phyloP scores from a whole-genome alignment of 1,140 invertebrate species.

The Nylanderia fulva region DNA sequence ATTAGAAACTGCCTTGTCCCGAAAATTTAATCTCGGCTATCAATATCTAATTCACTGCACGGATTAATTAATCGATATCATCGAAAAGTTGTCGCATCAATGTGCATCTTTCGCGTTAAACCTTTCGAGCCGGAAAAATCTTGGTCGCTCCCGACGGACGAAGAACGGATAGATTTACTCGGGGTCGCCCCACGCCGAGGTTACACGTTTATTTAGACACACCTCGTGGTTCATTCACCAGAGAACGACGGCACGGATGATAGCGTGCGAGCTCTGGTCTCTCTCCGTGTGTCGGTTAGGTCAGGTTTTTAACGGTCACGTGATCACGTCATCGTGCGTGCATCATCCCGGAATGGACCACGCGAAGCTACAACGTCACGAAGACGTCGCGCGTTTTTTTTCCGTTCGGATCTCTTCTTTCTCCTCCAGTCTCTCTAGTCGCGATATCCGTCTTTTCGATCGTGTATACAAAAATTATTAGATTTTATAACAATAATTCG shows the following conservation, averaged over 20 bases:
- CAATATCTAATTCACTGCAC: neutral
- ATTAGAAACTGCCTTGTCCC: too few species aligned
- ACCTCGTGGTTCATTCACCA: slow-evolving; percentile 68
- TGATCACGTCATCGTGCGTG: slow-evolving; percentile 83
- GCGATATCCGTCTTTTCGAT: too few species aligned
- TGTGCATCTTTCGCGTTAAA: neutral
- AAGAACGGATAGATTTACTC: slow-evolving; percentile 65
- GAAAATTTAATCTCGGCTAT: too few species aligned
- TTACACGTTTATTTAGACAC: slow-evolving; percentile 53
- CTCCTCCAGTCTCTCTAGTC: too few species aligned
- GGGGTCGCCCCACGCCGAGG: slow-evolving; percentile 48
- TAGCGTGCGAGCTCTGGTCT: slow-evolving; percentile 68
- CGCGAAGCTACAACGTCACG: slow-evolving; percentile 76
- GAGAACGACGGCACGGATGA: slow-evolving; percentile 66
- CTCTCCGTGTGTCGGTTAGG: slow-evolving; percentile 73
- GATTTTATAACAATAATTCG: too few species aligned
- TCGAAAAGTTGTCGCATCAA: slow-evolving; percentile 18
- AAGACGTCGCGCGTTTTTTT: slow-evolving; percentile 40
- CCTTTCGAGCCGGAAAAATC: too few species aligned
- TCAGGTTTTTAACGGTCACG: slow-evolving; percentile 83
- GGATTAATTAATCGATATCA: slow-evolving; percentile 21
- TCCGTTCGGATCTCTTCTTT: neutral
- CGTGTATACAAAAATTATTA: too few species aligned
- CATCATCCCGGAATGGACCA: slow-evolving; percentile 77
- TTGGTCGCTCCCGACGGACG: neutral